phyloP scores from a whole-genome alignment of 2,113 vertebrate species.

The Takifugu flavidus region DNA sequence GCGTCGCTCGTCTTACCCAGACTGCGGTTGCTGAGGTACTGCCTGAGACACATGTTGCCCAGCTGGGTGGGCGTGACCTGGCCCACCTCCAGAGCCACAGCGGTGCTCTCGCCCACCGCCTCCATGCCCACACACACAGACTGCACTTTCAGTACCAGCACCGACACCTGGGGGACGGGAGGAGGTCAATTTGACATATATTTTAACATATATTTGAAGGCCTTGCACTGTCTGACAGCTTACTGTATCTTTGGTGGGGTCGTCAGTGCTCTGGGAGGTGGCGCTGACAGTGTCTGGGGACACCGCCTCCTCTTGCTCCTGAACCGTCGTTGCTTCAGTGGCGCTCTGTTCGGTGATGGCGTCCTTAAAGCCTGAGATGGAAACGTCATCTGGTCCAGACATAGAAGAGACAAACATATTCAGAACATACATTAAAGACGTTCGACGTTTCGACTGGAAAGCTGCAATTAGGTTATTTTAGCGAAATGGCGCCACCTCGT shows the following conservation, averaged over 20 bases:
- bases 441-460: neutral
- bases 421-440: neutral
- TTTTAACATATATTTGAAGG: neutral
- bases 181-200: neutral
- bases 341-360: conserved; percentile 75
- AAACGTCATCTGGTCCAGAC: conserved; percentile 75
- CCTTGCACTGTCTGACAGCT: conserved; percentile 5
- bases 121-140: conserved; percentile 87
- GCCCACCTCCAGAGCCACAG: conserved; percentile 87
- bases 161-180: conserved; percentile 81
- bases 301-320: conserved; percentile 76
- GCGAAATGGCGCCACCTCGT: conserved; percentile 46
- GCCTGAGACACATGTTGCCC: conserved; percentile 89
- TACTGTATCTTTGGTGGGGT: conserved; percentile 86
- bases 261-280: conserved; percentile 87
- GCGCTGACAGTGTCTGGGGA: conserved; percentile 93
- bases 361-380: conserved; percentile 77
- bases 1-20: conserved; percentile 76
- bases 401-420: neutral
- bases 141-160: conserved; percentile 90
- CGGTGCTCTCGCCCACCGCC: conserved; percentile 85
- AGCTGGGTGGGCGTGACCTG: conserved; percentile 84
- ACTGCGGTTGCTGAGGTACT: conserved; percentile 91
- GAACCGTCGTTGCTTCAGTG: conserved; percentile 65
- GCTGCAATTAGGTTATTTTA: neutral